Base-by-base conservation (phyloP, 2,113 vertebrate genomes). In the Cryptotis parvus region DNA sequence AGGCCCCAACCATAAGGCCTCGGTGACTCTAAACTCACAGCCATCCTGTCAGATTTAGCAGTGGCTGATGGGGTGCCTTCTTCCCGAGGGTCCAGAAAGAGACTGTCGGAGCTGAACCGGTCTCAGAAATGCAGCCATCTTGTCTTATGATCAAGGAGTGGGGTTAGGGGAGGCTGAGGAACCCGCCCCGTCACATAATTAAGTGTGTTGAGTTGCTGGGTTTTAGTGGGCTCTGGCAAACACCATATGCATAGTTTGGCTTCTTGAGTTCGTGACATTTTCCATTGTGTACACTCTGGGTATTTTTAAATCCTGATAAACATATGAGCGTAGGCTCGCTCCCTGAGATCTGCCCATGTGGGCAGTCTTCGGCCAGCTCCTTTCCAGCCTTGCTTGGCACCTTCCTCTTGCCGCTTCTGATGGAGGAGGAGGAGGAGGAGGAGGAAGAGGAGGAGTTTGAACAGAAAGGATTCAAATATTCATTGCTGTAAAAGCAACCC, bases 301-400 rank as follows among this genome's bases (percentile, higher is more conserved):
- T 85, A 86, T 92, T 95, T 95, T 89, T 95, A 92, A 96, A 83
- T 69, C 58, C 92, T 65, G 91, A 91, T 90, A 92, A 85, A 70
- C 79, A 90, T 63, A 82, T 76, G 91, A 79, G 55, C 69, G 82
- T 91, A 87, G 81, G 55, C 66, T 93, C 72, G 52, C 72, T 79
- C 55, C 58, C 70, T 93, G 35, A 70, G 87, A 35, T 72, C 87
- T 8, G 61, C 74, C 16, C 14, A 39, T 75, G 75, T 39, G 94
- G 90, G 93, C 82, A 37, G 61, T 76, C 84, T 43, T n/a, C 70
- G 39, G 85, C 74, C 87, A 94, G 80, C 84, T 61, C 87, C 26
- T 93, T 72, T 27, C 37, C n/a, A n/a, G n/a, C n/a, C n/a, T n/a
- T n/a, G n/a, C n/a, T n/a, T n/a, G n/a, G n/a, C n/a, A n/a, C 85